Conservation (phyloP, 2,797 vertebrate species). For the Clamator glandarius region DNA sequence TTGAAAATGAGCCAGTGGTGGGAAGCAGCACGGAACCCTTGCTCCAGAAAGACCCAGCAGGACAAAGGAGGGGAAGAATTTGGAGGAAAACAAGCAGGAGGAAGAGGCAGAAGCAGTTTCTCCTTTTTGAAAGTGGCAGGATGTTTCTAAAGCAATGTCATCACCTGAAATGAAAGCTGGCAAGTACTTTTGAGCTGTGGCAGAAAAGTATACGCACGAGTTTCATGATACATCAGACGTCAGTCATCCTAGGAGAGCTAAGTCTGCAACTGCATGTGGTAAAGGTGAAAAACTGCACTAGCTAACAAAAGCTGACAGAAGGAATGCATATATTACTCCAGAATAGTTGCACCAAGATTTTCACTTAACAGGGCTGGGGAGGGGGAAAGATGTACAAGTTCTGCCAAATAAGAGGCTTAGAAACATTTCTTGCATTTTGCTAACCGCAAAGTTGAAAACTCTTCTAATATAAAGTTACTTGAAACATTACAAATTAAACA, state of each 20-base stretch:
- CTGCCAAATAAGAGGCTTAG: background rate
- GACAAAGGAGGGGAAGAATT: background rate
- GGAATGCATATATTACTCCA: background rate
- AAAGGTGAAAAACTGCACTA: background rate
- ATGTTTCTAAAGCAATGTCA: background rate
- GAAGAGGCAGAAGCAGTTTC: background rate
- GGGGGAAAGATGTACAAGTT: background rate
- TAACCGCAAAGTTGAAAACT: background rate
- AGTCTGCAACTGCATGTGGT: background rate
- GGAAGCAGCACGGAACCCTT: background rate
- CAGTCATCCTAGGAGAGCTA: background rate
- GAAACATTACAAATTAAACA: background rate
- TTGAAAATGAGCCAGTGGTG: background rate
- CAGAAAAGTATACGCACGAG: background rate
- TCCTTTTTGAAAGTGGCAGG: background rate
- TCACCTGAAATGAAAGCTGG: background rate
- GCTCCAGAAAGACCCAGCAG: background rate
- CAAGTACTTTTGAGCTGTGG: background rate
- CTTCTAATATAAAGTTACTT: background rate
- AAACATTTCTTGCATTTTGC: background rate
- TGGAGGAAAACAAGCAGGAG: background rate
- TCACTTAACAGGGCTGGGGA: background rate
- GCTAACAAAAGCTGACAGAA: background rate
- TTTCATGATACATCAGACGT: background rate
- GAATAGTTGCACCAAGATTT: background rate